Evolutionary conservation across 1,140 invertebrate genomes (phyloP).

Genomic region (Euwallacea similis): DNA sequence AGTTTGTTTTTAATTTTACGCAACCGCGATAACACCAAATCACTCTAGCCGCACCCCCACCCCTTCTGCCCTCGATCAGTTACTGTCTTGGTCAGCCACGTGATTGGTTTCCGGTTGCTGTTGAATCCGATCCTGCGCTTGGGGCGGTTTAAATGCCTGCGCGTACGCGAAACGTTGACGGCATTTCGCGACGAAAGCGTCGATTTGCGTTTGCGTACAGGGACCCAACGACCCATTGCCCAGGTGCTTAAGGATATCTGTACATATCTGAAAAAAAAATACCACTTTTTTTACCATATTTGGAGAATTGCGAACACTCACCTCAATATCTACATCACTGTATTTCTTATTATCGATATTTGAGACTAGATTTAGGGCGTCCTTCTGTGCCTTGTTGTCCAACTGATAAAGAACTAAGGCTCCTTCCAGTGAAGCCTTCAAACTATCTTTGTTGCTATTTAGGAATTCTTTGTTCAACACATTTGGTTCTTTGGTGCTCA

Average conservation of each 20-base stretch:
- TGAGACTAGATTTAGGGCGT: constrained; percentile 66
- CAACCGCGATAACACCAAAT: constrained; percentile 1
- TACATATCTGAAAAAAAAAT: constrained; percentile 65
- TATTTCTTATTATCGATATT: constrained; percentile 60
- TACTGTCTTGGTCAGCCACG: constrained; percentile 37
- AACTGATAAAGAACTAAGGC: constrained; percentile 71
- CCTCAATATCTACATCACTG: constrained; percentile 62
- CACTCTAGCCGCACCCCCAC: constrained; percentile 1
- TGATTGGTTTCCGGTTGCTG: constrained; percentile 35
- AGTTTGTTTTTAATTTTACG: background rate
- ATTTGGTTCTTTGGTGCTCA: constrained; percentile 61
- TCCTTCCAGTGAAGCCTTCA: constrained; percentile 72
- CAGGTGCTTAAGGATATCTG: constrained; percentile 74
- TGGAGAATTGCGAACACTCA: constrained; percentile 42
- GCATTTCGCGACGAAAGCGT: constrained; percentile 71
- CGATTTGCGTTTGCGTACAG: constrained; percentile 64
- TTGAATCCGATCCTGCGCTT: constrained; percentile 7
- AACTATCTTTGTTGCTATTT: constrained; percentile 61
- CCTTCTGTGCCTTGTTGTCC: constrained; percentile 61
- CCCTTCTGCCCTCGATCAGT: constrained; percentile 31
- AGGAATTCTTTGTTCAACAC: constrained; percentile 75
- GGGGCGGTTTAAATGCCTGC: constrained; percentile 60
- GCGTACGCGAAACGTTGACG: constrained; percentile 74
- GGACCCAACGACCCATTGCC: constrained; percentile 76
- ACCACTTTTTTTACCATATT: background rate